Evolutionary conservation across 2,888 invertebrate genomes (phyloP).

Genomic region (Catonia carolina): DNA sequence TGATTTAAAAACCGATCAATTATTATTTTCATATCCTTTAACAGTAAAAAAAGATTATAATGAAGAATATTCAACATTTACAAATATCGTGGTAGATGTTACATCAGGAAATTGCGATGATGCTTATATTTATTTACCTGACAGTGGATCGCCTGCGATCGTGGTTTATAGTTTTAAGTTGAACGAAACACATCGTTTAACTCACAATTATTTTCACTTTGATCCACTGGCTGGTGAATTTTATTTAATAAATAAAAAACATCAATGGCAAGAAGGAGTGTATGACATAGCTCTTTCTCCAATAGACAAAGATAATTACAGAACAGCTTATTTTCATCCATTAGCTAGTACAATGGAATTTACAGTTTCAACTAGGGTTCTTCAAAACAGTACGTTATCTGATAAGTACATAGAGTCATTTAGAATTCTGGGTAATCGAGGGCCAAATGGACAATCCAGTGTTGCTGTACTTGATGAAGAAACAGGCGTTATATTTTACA

Average conservation of each 20-base stretch:
- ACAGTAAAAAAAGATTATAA: slow-evolving; percentile 60
- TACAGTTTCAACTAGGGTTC: slow-evolving; percentile 52
- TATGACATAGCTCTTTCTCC: slow-evolving; percentile 67
- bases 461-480: slow-evolving; percentile 63
- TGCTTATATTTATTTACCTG: slow-evolving; percentile 70
- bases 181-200: slow-evolving; percentile 68
- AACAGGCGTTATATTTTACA: slow-evolving; percentile 65
- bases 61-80: slow-evolving; percentile 63
- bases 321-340: slow-evolving; percentile 68
- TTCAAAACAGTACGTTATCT: slow-evolving; percentile 60
- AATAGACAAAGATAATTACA: slow-evolving; percentile 43
- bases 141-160: slow-evolving; percentile 60
- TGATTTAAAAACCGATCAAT: slow-evolving; percentile 51
- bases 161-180: slow-evolving; percentile 68
- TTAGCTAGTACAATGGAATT: slow-evolving; percentile 77
- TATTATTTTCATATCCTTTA: slow-evolving; percentile 57
- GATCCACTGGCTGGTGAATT: slow-evolving; percentile 68
- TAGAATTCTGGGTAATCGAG: slow-evolving; percentile 69
- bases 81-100: slow-evolving; percentile 69
- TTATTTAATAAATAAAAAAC: slow-evolving; percentile 55
- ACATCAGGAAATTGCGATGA: slow-evolving; percentile 63
- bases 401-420: slow-evolving; percentile 65
- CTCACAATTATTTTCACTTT: slow-evolving; percentile 67
- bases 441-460: slow-evolving; percentile 63
- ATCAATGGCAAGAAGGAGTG: slow-evolving; percentile 64